Conservation (phyloP, 1,140 invertebrate species). For the Bicyclus anynana region DNA sequence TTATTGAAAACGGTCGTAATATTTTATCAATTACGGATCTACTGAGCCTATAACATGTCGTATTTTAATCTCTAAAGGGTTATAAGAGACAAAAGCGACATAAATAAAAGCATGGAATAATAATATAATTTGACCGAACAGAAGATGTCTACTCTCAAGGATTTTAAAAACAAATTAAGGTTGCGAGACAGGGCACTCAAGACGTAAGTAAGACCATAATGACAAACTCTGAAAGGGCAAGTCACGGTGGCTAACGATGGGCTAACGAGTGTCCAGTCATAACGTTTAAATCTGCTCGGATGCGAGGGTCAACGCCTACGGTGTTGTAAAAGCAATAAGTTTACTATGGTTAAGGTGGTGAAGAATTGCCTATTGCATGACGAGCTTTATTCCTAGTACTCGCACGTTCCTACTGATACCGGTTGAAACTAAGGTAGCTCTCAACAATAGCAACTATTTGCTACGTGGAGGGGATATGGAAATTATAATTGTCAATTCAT, state of each 20-base stretch:
- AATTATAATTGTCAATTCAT: background rate
- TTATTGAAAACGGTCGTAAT: too few relatives aligned
- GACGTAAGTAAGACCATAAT: conserved; percentile 37
- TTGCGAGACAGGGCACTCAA: conserved; percentile 42
- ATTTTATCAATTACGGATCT: too few relatives aligned
- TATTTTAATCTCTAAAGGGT: background rate
- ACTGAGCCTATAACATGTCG: too few relatives aligned
- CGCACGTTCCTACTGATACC: conserved; percentile 2
- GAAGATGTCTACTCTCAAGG: conserved; percentile 26
- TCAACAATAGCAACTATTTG: too few relatives aligned
- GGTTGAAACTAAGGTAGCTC: too few relatives aligned
- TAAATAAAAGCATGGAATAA: background rate
- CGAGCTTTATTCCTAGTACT: conserved; percentile 16
- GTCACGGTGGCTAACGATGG: conserved; percentile 47
- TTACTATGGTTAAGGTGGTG: conserved; percentile 25
- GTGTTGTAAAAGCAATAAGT: conserved; percentile 33
- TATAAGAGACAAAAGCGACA: background rate
- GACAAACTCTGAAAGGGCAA: conserved; percentile 42
- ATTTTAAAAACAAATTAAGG: conserved; percentile 47
- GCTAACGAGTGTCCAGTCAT: conserved; percentile 37
- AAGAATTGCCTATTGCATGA: conserved; percentile 34
- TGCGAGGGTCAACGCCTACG: conserved; percentile 29
- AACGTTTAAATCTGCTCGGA: conserved; percentile 41
- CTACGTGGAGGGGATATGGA: too few relatives aligned
- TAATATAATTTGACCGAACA: conserved; percentile 17